Evolutionary conservation across 2,888 invertebrate species (phyloP).

Genomic region (Zaprionus bogoriensis): DNA sequence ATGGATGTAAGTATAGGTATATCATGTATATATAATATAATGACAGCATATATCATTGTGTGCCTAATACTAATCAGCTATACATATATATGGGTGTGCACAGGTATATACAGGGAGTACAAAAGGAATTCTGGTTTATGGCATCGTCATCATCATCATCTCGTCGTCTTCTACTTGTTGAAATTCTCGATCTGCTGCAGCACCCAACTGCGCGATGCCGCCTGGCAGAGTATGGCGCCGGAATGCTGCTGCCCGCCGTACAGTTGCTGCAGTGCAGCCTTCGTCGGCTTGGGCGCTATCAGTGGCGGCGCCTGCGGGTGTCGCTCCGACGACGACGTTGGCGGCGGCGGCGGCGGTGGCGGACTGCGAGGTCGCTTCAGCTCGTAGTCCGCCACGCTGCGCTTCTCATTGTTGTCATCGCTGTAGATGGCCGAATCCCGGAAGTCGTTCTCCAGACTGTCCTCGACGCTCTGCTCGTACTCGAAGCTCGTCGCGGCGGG

Average conservation of each 20-base stretch:
- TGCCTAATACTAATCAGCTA: conserved; percentile 27
- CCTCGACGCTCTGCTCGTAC: conserved; percentile 90
- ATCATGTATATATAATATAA: conserved; percentile 9
- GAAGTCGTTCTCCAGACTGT: conserved; percentile 87
- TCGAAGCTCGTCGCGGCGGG: conserved; percentile 85
- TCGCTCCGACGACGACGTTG: not conserved
- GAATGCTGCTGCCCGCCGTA: conserved; percentile 43
- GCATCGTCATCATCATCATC: conserved; percentile 8
- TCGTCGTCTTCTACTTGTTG: conserved; percentile 69
- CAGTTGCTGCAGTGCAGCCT: conserved; percentile 34
- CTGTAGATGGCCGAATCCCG: conserved; percentile 93
- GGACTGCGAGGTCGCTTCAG: conserved; percentile 66
- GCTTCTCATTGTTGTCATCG: conserved; percentile 84
- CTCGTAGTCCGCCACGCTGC: conserved; percentile 60
- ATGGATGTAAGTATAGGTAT: conserved; percentile 21
- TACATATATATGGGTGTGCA: not conserved
- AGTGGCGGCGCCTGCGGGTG: conserved; percentile 52
- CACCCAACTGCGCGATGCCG: conserved; percentile 82
- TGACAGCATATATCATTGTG: conserved; percentile 11
- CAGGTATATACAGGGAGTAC: conserved; percentile 28
- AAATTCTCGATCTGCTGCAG: conserved; percentile 83
- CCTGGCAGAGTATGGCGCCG: conserved; percentile 71
- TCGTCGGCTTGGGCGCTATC: conserved; percentile 69
- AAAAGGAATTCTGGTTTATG: conserved; percentile 42
- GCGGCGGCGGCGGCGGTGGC: conserved; percentile 70